Conservation (phyloP, 2,888 invertebrate species). For the Nycteola revayana region DNA sequence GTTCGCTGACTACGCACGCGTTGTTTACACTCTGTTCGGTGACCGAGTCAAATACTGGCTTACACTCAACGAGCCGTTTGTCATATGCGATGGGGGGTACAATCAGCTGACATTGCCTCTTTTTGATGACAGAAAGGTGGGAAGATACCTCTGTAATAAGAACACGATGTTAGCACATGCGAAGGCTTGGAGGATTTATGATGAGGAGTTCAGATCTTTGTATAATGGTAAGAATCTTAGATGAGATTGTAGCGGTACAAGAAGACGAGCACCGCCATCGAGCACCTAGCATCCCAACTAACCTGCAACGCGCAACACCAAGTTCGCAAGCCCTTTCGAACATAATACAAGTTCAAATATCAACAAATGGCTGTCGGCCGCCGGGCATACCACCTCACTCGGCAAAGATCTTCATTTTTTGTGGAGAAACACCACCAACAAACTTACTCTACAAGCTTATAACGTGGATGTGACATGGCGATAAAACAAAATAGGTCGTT, state of each 20-base stretch:
- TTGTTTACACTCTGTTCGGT: constrained; percentile 78
- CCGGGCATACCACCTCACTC: too few relatives aligned
- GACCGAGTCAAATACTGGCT: constrained; percentile 85
- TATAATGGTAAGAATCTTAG: constrained; percentile 75
- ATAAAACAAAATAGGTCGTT: too few relatives aligned
- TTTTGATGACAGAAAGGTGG: constrained; percentile 55
- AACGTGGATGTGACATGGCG: too few relatives aligned
- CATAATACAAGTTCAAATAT: too few relatives aligned
- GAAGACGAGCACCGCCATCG: too few relatives aligned
- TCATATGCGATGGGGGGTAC: constrained; percentile 58
- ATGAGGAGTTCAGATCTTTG: constrained; percentile 67
- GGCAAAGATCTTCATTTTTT: too few relatives aligned
- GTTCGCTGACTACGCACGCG: constrained; percentile 81
- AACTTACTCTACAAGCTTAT: too few relatives aligned
- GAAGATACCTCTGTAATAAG: constrained; percentile 82
- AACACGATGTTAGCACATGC: constrained; percentile 85
- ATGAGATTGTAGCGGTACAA: constrained; percentile 1
- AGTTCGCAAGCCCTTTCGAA: too few relatives aligned
- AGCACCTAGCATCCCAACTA: too few relatives aligned
- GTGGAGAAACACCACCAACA: too few relatives aligned
- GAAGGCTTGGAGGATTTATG: constrained; percentile 80
- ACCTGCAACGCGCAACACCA: too few relatives aligned
- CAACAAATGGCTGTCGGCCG: too few relatives aligned
- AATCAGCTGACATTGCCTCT: constrained; percentile 55
- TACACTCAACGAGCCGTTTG: constrained; percentile 85